Evolutionary conservation across 2,113 vertebrate genomes (phyloP).

Genomic region (Scomber scombrus): DNA sequence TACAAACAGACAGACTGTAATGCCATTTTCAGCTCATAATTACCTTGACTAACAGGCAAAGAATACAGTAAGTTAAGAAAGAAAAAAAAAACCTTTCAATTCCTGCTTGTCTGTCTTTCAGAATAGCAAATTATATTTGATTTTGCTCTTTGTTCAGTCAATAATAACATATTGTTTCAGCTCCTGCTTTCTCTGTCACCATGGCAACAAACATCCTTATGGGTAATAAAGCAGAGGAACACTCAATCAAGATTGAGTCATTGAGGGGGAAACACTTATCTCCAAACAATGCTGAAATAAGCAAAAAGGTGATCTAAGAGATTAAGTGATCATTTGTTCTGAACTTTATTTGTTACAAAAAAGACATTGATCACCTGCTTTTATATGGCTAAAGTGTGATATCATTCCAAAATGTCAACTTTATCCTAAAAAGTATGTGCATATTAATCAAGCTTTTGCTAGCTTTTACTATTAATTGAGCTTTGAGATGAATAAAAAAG

Average conservation of each 20-base stretch:
- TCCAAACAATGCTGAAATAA: constrained; percentile 37
- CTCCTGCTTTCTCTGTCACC: constrained; percentile 59
- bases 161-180: constrained; percentile 64
- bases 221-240: constrained; percentile 60
- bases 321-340: neutral
- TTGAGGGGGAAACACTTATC: constrained; percentile 18
- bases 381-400: neutral
- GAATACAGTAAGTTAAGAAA: constrained; percentile 7
- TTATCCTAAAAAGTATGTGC: neutral
- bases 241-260: constrained; percentile 58
- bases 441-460: neutral
- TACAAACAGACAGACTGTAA: neutral
- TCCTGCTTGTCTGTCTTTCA: constrained; percentile 35
- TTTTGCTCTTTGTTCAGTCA: constrained; percentile 64
- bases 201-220: constrained; percentile 70
- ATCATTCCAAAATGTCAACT: neutral
- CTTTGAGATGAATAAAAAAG: neutral
- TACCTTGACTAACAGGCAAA: constrained; percentile 27
- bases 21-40: constrained; percentile 18
- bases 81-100: constrained; percentile 34
- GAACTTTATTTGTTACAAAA: neutral
- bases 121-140: constrained; percentile 61
- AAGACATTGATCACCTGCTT: neutral
- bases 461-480: too few relatives aligned
- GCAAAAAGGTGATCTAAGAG: neutral